Evolutionary conservation across 2,113 vertebrate species (phyloP), one percentile per base, ranked within the genome.

Genomic region (Coptodon rendalli): DNA sequence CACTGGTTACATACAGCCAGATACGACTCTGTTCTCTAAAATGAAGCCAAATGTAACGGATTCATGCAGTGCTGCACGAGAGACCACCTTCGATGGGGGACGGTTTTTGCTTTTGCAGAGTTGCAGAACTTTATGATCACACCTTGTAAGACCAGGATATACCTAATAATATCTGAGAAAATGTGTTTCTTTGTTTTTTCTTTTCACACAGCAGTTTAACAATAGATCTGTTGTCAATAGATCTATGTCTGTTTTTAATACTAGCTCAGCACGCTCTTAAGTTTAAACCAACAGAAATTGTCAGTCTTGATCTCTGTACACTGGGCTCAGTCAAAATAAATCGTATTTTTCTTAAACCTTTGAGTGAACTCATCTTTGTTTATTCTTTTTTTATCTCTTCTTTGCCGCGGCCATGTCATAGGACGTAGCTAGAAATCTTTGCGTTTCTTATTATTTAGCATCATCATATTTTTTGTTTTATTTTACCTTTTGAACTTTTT

Each of bases 191-290:
- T 6, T 45, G n/a, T 31, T 40, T n/a, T 16, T 29, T 6, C 4
- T 24, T 9, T 40, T 0, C 3, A 68, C 34, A 3, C 38, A 16
- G 3, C 66, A 71, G n/a, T 71, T 71, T 71, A 71, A 24, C 38
- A 73, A 27, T 24, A 68, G 63, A 71, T 71, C 59, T 11, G 31
- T 63, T 63, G 59, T 63, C 17, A 63, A 7, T 12, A 66, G 31
- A n/a, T 38, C 17, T 66, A 6, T 29, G 24, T 29, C 22, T 73
- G 68, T 76, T 76, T 48, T 76, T 76, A 48, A 76, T 48, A 76
- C 24, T 0, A 45, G 40, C 0, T 14, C 43, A 48, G 43, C 2
- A 45, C 3, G 3, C 13, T 27, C 0, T 73, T 16, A 73, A 73
- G 68, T 45, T 73, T 10, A 73, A 45, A 43, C 38, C 38, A 16